A percentile compares a stretch with the other conserved stretches of the same genome.
Conservation (phyloP, 2,113 vertebrate species). For the Origma solitaria region DNA sequence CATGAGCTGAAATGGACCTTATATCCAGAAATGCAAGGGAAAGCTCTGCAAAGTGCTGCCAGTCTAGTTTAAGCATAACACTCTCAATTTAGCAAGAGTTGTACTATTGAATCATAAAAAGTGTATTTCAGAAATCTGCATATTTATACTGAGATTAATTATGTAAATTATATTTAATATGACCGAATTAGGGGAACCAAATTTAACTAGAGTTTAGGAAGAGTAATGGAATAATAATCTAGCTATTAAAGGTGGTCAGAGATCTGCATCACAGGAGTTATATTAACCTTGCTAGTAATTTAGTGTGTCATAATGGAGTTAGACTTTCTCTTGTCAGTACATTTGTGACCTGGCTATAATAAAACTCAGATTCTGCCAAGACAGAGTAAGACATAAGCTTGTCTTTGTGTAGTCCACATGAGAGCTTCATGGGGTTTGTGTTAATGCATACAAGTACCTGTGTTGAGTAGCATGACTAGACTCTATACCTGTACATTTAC, state of each 20-base stretch:
- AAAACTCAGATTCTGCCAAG: constrained; percentile 18
- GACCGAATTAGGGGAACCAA: constrained; percentile 18
- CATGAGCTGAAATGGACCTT: constrained; percentile 33
- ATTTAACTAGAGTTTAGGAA: constrained; percentile 56
- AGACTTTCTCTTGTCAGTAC: constrained; percentile 32
- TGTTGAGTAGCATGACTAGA: neutral
- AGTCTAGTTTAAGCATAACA: neutral
- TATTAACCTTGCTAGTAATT: constrained; percentile 49
- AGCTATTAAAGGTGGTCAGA: constrained; percentile 48
- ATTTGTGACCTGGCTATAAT: constrained; percentile 28
- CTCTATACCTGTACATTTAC: neutral
- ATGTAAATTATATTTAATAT: constrained; percentile 39
- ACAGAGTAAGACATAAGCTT: neutral
- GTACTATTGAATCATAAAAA: neutral
- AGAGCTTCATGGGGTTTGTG: neutral
- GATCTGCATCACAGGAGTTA: constrained; percentile 50
- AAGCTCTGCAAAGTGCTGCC: neutral
- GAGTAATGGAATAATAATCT: constrained; percentile 33
- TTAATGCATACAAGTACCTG: neutral
- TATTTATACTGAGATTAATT: constrained; percentile 27
- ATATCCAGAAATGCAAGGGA: constrained; percentile 57
- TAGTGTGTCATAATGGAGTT: constrained; percentile 49
- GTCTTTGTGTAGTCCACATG: neutral
- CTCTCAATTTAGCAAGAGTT: neutral
- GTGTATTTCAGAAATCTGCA: constrained; percentile 11